Evolutionary conservation across 2,113 vertebrate species (phyloP).

Genomic region (Oncorhynchus clarkii): DNA sequence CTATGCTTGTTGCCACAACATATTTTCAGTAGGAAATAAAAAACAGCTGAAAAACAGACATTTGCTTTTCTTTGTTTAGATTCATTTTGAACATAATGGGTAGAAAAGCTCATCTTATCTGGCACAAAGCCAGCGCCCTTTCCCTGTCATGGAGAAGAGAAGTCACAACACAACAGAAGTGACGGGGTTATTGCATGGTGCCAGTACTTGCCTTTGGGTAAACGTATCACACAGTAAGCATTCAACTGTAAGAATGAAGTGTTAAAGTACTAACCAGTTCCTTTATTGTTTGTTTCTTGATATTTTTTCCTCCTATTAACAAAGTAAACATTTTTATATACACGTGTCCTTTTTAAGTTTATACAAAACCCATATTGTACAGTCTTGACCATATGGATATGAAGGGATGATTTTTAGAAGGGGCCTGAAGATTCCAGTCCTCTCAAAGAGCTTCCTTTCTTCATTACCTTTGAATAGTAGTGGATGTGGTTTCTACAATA

Average conservation of each 20-base stretch:
- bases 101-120: neutral
- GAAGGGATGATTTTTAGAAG: neutral
- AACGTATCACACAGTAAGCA: neutral
- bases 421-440: neutral
- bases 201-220: neutral
- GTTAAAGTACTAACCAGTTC: conserved; percentile 34
- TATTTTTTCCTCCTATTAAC: conserved; percentile 39
- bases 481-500: no score
- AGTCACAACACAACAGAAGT: neutral
- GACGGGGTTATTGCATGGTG: no score
- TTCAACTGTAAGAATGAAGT: conserved; percentile 1
- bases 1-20: neutral
- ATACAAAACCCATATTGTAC: conserved; percentile 13
- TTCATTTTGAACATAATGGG: neutral
- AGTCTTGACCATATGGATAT: conserved; percentile 26
- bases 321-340: conserved; percentile 36
- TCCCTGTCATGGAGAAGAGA: neutral
- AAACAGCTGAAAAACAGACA: fast-evolving
- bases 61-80: neutral
- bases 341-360: conserved; percentile 2
- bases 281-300: conserved; percentile 31
- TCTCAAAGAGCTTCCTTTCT: neutral
- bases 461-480: no score
- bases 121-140: neutral
- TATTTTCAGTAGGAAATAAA: no score